Evolutionary conservation across 1,140 invertebrate species (phyloP), one percentile per base, ranked within the genome.

Genomic region (Leptopilina clavipes): DNA sequence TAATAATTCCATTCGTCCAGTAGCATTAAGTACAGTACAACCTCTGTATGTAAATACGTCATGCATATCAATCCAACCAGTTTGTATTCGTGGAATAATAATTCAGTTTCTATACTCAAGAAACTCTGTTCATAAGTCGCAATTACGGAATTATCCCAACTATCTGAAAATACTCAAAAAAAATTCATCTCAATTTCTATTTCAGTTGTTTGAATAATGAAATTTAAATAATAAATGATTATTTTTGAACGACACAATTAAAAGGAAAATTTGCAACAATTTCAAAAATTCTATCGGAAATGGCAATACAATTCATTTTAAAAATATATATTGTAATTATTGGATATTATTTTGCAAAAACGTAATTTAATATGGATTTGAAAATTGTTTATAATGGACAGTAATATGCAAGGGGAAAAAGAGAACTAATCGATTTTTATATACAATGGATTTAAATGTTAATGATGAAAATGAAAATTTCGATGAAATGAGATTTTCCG

Each of bases 31-130:
- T 78, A 65, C 77, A 81, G 80, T 82, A 77, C 48, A 52, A 52
- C 48, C 48, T 81, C 71, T 81, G 78, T 79, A 79, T 73, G 76
- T 79, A 83, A 83, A 83, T 81, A 78, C 71, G 25, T 31, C 22
- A 31, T 65, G 59, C 59, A 65, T 65, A 65, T 14, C 59, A 65
- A 65, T 37, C 22, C 25, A 37, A 12, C 59, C 6, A 65, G 59
- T 65, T 14, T 31, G 14, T 65, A 65, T 65, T 65, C 19, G 14
- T 22, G 14, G 59, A 31, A 65, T 65, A 65, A 65, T 31, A 65
- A 65, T 65, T 65, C 31, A 31, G 12, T 22, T 40, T 40, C 56
- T 59, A 25, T 65, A 31, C 22, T n/a, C 59, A 3, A 65, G 14
- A 7, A 65, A 65, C 10, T 11, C 22, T 37, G 7, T 65, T 65